Conservation (phyloP, 2,888 invertebrate species). For the Taphrorychus bicolor region DNA sequence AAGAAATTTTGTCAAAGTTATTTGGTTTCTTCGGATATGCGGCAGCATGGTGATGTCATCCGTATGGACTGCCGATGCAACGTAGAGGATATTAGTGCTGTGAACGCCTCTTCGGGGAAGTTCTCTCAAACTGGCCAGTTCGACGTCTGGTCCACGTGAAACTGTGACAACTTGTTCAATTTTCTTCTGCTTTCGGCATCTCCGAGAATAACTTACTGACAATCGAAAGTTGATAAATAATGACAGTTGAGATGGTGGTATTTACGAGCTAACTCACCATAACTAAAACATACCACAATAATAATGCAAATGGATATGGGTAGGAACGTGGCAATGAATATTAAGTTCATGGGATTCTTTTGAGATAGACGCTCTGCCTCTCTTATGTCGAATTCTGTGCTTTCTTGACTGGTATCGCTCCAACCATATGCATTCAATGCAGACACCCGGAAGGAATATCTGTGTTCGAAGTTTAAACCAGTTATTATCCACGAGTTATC, state of each 20-base stretch:
- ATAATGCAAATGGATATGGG: slow-evolving; percentile 62
- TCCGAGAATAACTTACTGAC: slow-evolving; percentile 46
- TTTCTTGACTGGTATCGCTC: slow-evolving; percentile 77
- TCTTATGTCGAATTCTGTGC: slow-evolving; percentile 66
- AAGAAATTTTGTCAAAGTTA: slow-evolving; percentile 85
- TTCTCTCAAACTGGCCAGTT: slow-evolving; percentile 85
- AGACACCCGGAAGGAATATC: slow-evolving; percentile 77
- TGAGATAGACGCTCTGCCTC: slow-evolving; percentile 61
- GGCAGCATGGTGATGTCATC: slow-evolving; percentile 77
- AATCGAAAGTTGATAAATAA: slow-evolving; percentile 14
- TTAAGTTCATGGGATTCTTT: slow-evolving; percentile 61
- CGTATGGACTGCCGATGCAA: slow-evolving; percentile 61
- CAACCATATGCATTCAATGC: slow-evolving; percentile 84
- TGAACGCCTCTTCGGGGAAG: slow-evolving; percentile 78
- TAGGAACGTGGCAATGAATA: slow-evolving; percentile 70
- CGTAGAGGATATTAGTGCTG: slow-evolving; percentile 85
- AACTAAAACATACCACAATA: slow-evolving; percentile 61
- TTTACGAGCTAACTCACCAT: slow-evolving; percentile 62
- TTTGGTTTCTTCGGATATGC: slow-evolving; percentile 83
- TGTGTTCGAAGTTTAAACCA: slow-evolving; percentile 67
- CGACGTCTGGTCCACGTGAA: slow-evolving; percentile 71
- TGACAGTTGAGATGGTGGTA: background rate
- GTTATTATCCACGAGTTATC: slow-evolving; percentile 83
- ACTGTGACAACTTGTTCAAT: slow-evolving; percentile 59
- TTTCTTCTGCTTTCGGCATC: slow-evolving; percentile 73